phyloP scores from a whole-genome alignment of 1,140 invertebrate species.

The Drosophila bocqueti region DNA sequence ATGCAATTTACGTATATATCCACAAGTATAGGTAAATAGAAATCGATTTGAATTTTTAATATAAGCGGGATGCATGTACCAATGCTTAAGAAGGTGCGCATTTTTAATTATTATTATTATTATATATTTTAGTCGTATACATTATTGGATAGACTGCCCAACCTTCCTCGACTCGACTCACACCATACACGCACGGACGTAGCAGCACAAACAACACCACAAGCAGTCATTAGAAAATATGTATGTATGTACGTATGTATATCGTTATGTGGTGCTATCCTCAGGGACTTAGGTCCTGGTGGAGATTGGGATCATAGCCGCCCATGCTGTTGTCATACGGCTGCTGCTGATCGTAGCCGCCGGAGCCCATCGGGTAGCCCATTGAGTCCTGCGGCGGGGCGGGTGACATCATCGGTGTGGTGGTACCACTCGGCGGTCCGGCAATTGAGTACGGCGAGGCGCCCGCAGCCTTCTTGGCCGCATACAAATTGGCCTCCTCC shows the following conservation, averaged over 20 bases:
- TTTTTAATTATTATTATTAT: conserved; percentile 5
- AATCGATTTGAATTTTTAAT: conserved; percentile 12
- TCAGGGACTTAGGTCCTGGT: conserved; percentile 90
- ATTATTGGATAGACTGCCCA: conserved; percentile 17
- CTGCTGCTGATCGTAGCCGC: conserved; percentile 93
- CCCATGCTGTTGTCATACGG: conserved; percentile 94
- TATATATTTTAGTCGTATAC: conserved; percentile 21
- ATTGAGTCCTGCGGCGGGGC: conserved; percentile 95
- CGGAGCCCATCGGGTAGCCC: conserved; percentile 94
- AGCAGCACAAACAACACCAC: conserved; percentile 16
- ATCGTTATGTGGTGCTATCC: conserved; percentile 53
- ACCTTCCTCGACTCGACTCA: not conserved
- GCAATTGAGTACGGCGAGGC: conserved; percentile 96
- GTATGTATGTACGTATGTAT: conserved; percentile 14
- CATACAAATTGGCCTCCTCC: conserved; percentile 99
- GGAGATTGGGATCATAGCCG: conserved; percentile 93
- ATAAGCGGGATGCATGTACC: conserved; percentile 13
- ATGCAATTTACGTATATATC: conserved; percentile 39
- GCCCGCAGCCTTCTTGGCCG: conserved; percentile 99
- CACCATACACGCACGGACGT: conserved; percentile 8
- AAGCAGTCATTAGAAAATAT: conserved; percentile 14
- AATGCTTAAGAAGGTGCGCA: conserved; percentile 14
- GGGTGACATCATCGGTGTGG: conserved; percentile 97
- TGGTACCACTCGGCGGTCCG: conserved; percentile 92
- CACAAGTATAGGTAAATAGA: conserved; percentile 36